Percentiles rank a stretch among this genome's conserved stretches.
Conservation (phyloP, 2,888 invertebrate species). For the Drosophila meridiana region DNA sequence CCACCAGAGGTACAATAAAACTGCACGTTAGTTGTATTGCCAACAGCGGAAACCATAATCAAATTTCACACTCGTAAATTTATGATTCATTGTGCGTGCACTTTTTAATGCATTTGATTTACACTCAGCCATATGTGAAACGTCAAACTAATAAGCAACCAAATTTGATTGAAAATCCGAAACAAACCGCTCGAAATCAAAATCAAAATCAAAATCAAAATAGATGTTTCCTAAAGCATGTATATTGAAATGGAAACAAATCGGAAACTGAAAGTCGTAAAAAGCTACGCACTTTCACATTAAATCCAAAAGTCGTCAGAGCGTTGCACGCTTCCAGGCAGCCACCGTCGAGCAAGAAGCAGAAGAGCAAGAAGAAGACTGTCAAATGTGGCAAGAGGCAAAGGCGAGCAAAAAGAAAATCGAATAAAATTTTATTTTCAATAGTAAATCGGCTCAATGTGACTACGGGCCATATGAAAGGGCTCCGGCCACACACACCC, state of each 20-base stretch:
- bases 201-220: conserved; percentile 44
- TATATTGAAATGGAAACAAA: conserved; percentile 33
- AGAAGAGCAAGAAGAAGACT: conserved; percentile 35
- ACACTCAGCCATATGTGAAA: conserved; percentile 19
- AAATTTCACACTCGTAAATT: conserved; percentile 31
- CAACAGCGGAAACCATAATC: conserved; percentile 33
- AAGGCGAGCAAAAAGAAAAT: conserved; percentile 52
- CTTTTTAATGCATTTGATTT: conserved; percentile 11
- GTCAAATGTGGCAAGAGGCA: conserved; percentile 30
- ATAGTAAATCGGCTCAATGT: conserved; percentile 80
- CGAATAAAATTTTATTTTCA: conserved; percentile 82
- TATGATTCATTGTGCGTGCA: conserved; percentile 51
- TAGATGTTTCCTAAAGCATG: conserved; percentile 18
- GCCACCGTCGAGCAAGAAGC: conserved; percentile 1
- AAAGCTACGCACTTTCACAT: conserved; percentile 60
- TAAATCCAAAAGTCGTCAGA: conserved; percentile 72
- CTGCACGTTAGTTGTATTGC: conserved; percentile 16
- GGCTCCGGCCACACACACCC: conserved; percentile 11
- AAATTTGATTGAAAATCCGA: conserved; percentile 17
- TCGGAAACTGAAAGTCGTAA: conserved; percentile 68
- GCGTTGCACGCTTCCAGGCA: conserved; percentile 57
- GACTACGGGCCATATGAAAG: conserved; percentile 51
- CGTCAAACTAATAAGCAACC: conserved; percentile 17
- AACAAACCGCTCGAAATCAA: conserved; percentile 28
- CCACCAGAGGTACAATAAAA: not conserved